Evolutionary conservation across 1,140 invertebrate species (phyloP).

Genomic region (Drosophila dunni): DNA sequence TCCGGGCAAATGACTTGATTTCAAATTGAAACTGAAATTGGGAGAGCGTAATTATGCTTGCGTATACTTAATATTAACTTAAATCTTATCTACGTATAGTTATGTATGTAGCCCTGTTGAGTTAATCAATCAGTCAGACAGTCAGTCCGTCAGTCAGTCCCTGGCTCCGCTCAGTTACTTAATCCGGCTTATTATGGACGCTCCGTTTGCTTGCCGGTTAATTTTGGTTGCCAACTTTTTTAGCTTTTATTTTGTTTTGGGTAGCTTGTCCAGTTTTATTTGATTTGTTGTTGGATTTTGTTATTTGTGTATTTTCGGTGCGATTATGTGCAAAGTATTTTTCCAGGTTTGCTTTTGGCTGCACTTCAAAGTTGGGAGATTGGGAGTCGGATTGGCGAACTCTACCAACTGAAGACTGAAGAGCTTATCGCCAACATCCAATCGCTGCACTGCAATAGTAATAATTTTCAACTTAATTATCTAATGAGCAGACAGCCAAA

Average conservation of each 20-base stretch:
- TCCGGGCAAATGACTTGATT: too few relatives aligned
- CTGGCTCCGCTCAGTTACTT: conserved; percentile 62
- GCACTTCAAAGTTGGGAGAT: conserved; percentile 72
- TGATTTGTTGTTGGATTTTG: background rate
- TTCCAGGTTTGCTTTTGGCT: conserved; percentile 43
- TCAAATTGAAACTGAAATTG: too few relatives aligned
- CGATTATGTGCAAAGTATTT: conserved; percentile 23
- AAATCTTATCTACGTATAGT: too few relatives aligned
- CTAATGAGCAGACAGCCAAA: conserved; percentile 57
- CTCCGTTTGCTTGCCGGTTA: conserved; percentile 59
- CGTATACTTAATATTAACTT: too few relatives aligned
- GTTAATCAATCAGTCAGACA: conserved; percentile 3
- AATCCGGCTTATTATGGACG: conserved; percentile 79
- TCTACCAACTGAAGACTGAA: conserved; percentile 26
- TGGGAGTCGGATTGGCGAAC: conserved; percentile 17
- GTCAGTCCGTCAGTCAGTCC: conserved; percentile 10
- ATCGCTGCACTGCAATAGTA: conserved; percentile 38
- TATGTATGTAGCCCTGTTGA: conserved; percentile 15
- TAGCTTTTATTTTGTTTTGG: conserved; percentile 23
- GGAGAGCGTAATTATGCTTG: too few relatives aligned
- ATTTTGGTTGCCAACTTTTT: conserved; percentile 14
- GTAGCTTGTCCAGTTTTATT: conserved; percentile 31
- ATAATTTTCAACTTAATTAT: conserved; percentile 80
- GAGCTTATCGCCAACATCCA: conserved; percentile 31
- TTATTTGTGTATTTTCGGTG: conserved; percentile 12